A percentile compares a stretch with the other conserved stretches of the same genome.
Conservation (phyloP, 2,888 invertebrate species). For the Cerceris ruficornis region DNA sequence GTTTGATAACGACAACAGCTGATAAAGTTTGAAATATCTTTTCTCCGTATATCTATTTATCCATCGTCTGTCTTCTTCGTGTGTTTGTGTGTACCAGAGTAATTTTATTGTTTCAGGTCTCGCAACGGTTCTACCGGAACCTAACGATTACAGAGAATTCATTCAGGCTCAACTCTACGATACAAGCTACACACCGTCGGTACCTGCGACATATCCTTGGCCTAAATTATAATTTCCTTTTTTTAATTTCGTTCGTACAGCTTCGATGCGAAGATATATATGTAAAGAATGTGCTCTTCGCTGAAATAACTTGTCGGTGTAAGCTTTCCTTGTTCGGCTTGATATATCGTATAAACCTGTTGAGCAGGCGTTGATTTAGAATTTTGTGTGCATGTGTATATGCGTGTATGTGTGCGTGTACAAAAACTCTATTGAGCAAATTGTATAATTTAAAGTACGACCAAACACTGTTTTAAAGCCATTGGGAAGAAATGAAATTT, state of each 20-base stretch:
- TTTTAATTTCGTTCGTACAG: not conserved
- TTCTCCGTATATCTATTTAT: too few species aligned
- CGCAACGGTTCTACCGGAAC: constrained; percentile 91
- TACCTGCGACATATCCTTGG: constrained; percentile 87
- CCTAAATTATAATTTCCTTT: constrained; percentile 80
- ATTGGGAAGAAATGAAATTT: constrained; percentile 32
- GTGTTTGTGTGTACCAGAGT: not conserved
- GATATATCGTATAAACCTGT: constrained; percentile 41
- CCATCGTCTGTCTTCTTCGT: too few species aligned
- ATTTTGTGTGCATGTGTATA: constrained; percentile 6
- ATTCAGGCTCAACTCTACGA: constrained; percentile 92
- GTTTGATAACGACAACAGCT: too few species aligned
- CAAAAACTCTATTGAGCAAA: constrained; percentile 16
- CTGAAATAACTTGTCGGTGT: not conserved
- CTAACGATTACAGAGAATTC: constrained; percentile 87
- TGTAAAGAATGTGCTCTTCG: not conserved
- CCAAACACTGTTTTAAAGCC: constrained; percentile 18
- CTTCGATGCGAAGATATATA: constrained; percentile 11
- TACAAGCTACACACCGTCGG: constrained; percentile 86
- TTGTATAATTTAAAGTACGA: constrained; percentile 25
- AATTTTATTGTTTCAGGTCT: constrained; percentile 83
- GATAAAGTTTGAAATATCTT: too few species aligned
- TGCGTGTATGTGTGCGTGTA: constrained; percentile 22
- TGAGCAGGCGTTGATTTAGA: constrained; percentile 55
- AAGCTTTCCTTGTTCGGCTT: constrained; percentile 24